Percentiles rank a stretch among this genome's conserved stretches.
Conservation (phyloP, 2,888 invertebrate genomes). For the Lasius platythorax region DNA sequence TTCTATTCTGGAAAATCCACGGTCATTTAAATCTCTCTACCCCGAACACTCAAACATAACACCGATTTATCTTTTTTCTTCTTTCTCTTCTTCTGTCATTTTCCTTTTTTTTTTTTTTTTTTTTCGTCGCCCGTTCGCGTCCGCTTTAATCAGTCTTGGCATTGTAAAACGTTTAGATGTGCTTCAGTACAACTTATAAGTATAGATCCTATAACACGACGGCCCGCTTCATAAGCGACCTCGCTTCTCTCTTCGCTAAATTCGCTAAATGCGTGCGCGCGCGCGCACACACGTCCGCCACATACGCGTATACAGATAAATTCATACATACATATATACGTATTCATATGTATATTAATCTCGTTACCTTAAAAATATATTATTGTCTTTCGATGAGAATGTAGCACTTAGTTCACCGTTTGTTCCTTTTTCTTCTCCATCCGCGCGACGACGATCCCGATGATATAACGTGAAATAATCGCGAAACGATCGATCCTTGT, state of each 20-base stretch:
- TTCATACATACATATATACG: constrained; percentile 64
- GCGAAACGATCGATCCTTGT: constrained; percentile 10
- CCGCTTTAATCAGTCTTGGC: constrained; percentile 80
- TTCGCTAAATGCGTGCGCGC: neutral
- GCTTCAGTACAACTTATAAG: constrained; percentile 70
- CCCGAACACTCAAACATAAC: constrained; percentile 85
- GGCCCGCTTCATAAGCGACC: constrained; percentile 52
- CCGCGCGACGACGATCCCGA: constrained; percentile 11
- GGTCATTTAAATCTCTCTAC: constrained; percentile 84
- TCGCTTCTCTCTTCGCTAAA: constrained; percentile 25
- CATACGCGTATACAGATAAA: constrained; percentile 22
- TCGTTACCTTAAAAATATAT: constrained; percentile 84
- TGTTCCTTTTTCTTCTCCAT: neutral
- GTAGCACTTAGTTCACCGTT: constrained; percentile 80
- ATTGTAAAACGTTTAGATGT: constrained; percentile 76
- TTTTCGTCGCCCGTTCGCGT: constrained; percentile 43
- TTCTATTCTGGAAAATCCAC: constrained; percentile 82
- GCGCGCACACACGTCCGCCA: neutral
- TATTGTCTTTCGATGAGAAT: constrained; percentile 86
- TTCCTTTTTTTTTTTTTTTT: constrained; percentile 28
- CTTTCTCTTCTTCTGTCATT: constrained; percentile 42
- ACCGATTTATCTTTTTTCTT: constrained; percentile 79
- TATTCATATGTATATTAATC: constrained; percentile 76
- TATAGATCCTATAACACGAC: constrained; percentile 65
- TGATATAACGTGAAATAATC: constrained; percentile 30